Percentiles rank a stretch among this genome's conserved stretches.
These are phyloP conservation scores for Bradypus variegatus DNA, from an alignment of 2,797 vertebrate genomes.

Conservation along the genomic window DNA sequence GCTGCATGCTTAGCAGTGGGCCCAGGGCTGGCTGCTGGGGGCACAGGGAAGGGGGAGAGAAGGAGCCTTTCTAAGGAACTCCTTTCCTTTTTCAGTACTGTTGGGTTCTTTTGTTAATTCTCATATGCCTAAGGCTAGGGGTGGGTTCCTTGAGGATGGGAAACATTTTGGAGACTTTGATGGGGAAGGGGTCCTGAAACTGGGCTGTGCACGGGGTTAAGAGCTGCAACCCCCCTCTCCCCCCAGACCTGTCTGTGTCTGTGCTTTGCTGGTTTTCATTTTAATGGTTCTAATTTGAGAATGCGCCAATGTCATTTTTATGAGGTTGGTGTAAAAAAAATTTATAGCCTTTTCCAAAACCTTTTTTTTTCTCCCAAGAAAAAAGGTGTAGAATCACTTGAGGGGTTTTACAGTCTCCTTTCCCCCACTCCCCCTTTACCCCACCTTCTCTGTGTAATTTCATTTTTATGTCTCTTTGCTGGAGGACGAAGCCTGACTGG, in stretches of 20 bases:
- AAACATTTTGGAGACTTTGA: background rate
- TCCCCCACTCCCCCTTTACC: background rate
- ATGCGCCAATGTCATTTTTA: constrained; percentile 85
- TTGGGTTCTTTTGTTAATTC: constrained; percentile 17
- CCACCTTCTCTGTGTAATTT: background rate
- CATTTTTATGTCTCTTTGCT: constrained; percentile 43
- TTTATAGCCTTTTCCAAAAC: constrained; percentile 77
- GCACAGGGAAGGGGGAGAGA: background rate
- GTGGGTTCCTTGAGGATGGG: background rate
- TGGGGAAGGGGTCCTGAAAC: background rate
- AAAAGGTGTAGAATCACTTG: constrained; percentile 54
- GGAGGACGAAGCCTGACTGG: constrained; percentile 40
- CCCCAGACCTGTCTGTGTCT: background rate
- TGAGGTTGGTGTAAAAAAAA: constrained; percentile 79
- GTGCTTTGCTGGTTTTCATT: constrained; percentile 64
- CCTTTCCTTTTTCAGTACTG: background rate
- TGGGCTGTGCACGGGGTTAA: background rate
- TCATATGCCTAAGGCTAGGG: background rate
- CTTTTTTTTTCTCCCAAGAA: constrained; percentile 37
- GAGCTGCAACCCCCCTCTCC: too few species aligned
- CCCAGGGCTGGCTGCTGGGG: background rate
- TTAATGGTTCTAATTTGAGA: constrained; percentile 80
- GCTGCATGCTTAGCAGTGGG: background rate
- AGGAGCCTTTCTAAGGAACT: background rate
- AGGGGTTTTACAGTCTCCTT: constrained; percentile 20